These are phyloP conservation scores for Limnephilus marmoratus DNA, from an alignment of 2,888 invertebrate genomes.

Conservation along the genomic window DNA sequence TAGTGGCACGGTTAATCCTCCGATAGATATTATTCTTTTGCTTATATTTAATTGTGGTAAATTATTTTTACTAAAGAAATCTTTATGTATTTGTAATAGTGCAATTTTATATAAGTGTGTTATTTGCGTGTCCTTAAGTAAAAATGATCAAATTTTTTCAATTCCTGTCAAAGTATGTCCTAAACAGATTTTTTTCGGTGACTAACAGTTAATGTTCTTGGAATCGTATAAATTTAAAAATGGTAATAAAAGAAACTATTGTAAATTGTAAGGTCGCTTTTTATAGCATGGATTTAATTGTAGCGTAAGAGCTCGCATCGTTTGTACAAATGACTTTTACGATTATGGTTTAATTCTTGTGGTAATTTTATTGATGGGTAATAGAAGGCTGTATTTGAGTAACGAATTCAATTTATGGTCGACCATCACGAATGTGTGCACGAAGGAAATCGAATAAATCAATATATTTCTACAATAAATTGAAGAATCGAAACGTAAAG, in stretches of 20 bases:
- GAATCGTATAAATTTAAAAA: too few relatives aligned
- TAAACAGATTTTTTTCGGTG: too few relatives aligned
- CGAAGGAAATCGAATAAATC: background rate
- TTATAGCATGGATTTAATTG: background rate
- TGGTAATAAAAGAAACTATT: background rate
- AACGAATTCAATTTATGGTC: background rate
- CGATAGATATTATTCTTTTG: too few relatives aligned
- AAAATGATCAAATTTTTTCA: too few relatives aligned
- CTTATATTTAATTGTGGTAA: too few relatives aligned
- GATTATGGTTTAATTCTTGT: constrained; percentile 24
- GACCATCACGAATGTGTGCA: background rate
- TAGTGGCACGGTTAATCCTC: too few relatives aligned
- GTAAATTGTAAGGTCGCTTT: background rate
- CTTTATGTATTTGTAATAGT: too few relatives aligned
- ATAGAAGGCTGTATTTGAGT: background rate
- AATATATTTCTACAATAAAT: background rate
- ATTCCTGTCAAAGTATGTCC: too few relatives aligned
- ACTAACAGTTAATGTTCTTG: too few relatives aligned
- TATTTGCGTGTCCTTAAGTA: too few relatives aligned
- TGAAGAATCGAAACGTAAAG: background rate
- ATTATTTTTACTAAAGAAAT: too few relatives aligned
- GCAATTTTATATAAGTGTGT: too few relatives aligned
- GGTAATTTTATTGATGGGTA: constrained; percentile 3
- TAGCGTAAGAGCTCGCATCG: background rate
- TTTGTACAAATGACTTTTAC: constrained; percentile 15